Base-by-base conservation (phyloP, 2,888 invertebrate genomes). In the Parnassius mnemosyne region DNA sequence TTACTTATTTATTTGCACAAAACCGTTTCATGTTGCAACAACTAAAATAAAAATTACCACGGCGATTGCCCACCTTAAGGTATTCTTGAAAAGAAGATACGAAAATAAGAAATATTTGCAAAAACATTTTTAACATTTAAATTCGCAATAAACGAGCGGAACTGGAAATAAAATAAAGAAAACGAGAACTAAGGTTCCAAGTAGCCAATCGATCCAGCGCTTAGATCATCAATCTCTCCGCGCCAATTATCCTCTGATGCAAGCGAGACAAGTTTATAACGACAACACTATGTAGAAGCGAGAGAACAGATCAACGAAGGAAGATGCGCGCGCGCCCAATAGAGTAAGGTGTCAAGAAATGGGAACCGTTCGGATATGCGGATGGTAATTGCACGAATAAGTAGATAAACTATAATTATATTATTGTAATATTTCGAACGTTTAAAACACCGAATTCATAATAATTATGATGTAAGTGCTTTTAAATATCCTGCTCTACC, bases 171-270 rank as follows among this genome's bases (percentile, higher is more conserved):
- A 60, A 61, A 61, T 54, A 57, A 54, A 58, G 52, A 60, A 62
- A 62, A 64, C 41, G 34, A n/a, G 11, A 42, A 63, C 49, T 7
- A 63, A 66, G 59, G 60, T 47, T 61, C 53, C 53, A 10, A 53
- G 52, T 60, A 66, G 67, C 65, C 70, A 69, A 75, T 77, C 79
- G 79, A 80, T 78, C 73, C 75, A 65, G 68, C 71, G 83, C 79
- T 84, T 84, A 84, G 83, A 84, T 86, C 87, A 86, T 88, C 86
- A 85, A 85, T 85, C 85, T 82, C 75, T 85, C 81, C 79, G 82
- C 70, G 81, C 81, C 79, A 81, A 80, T 83, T 80, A 80, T 77
- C 70, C 70, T 42, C 9, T 10, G 47, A 25, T 3, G 74, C 72
- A 71, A 66, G 77, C 65, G 81, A 81, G 68, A 46, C 78, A 69